Evolutionary conservation across 2,888 invertebrate species (phyloP), one percentile per base, ranked within the genome.

Genomic region (Drosophila subsilvestris): DNA sequence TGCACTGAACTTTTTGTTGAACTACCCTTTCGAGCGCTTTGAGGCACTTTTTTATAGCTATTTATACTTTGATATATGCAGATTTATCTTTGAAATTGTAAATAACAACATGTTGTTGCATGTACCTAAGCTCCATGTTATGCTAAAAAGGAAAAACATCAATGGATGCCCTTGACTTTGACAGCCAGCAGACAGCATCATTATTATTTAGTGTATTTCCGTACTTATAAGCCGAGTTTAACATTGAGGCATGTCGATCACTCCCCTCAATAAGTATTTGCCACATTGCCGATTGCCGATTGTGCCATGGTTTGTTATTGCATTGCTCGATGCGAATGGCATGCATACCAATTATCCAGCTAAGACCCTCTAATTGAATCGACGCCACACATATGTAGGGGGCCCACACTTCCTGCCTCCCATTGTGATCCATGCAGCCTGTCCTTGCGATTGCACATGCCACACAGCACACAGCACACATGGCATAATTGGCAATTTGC

Each of bases 291-390:
- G 20, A 58, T 6, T 27, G 48, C 37, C 62, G 12, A 58, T 12
- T n/a, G 48, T 22, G n/a, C 58, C 29, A 48, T 29, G 14, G 47
- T n/a, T 25, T 61, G 71, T 65, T 47, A 62, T 70, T 76, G 37
- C 37, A 37, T 37, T 37, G 27, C 37, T 67, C 50, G 48, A 65
- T 69, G 71, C 63, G 62, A 45, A 59, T 69, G 76, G 55, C 66
- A 76, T 25, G 58, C 66, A 76, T 75, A 71, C 60, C 74, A 75
- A 80, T 78, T 78, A 80, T 81, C 43, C 63, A 59, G 7, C 69
- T 56, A 54, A 75, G 66, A 66, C 63, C 66, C 78, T 63, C 56
- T 82, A 82, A 84, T 84, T 84, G 80, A 80, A 75, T 80, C 69
- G 82, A 75, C 75, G 72, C 84, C 76, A 55, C 48, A 32, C 32